phyloP scores from a whole-genome alignment of 2,888 invertebrate species.

The Andrena fulva region DNA sequence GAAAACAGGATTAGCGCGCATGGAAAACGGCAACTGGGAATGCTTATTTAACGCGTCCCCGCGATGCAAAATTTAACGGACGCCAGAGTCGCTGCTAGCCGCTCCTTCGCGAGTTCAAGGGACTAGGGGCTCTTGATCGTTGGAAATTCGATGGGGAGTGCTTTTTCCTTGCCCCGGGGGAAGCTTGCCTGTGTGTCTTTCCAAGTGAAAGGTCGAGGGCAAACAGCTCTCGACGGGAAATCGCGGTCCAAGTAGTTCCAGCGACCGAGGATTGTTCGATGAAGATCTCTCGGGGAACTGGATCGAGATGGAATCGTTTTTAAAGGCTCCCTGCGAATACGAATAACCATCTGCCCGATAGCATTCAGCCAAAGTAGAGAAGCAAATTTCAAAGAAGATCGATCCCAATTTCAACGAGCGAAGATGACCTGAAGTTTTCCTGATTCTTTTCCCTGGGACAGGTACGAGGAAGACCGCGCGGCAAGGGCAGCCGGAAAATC shows the following conservation, averaged over 20 bases:
- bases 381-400: too few species aligned
- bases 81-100: background rate
- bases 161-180: background rate
- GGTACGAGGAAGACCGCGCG: background rate
- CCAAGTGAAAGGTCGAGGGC: background rate
- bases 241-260: background rate
- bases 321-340: constrained; percentile 2
- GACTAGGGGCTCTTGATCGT: background rate
- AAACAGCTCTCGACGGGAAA: background rate
- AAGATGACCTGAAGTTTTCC: too few species aligned
- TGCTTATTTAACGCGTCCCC: constrained; percentile 49
- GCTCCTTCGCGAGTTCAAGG: background rate
- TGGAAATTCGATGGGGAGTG: constrained; percentile 12
- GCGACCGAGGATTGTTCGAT: background rate
- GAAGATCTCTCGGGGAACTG: background rate
- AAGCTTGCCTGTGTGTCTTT: background rate
- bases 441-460: too few species aligned
- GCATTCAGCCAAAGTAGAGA: background rate
- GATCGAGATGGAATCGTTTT: background rate
- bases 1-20: constrained; percentile 67
- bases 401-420: too few species aligned
- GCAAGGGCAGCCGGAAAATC: background rate
- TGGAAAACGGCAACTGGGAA: constrained; percentile 18
- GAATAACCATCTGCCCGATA: background rate
- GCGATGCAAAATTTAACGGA: constrained; percentile 36